Evolutionary conservation across 2,888 invertebrate genomes (phyloP).

Genomic region (Diogma glabrata): DNA sequence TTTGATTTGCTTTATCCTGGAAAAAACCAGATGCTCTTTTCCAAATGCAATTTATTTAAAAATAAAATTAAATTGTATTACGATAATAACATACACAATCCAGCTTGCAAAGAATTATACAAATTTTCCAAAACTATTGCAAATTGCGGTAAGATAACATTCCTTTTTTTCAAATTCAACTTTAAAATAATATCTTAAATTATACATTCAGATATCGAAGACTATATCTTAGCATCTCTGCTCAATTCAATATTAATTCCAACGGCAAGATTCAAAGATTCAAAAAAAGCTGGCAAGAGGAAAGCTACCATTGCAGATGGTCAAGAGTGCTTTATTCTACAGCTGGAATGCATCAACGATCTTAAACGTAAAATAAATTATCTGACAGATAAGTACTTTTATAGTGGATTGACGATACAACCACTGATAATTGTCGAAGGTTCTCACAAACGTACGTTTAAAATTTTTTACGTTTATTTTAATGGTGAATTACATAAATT

Average conservation of each 20-base stretch:
- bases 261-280: constrained; percentile 14
- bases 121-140: background rate
- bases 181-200: background rate
- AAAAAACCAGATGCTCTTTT: background rate
- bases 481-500: background rate
- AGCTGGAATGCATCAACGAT: constrained; percentile 16
- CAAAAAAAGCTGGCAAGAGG: constrained; percentile 13
- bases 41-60: background rate
- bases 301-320: constrained; percentile 18
- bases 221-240: constrained; percentile 15
- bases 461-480: constrained; percentile 15
- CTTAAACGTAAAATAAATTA: too few species aligned
- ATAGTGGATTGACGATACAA: constrained; percentile 17
- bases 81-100: too few species aligned
- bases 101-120: constrained; percentile 1
- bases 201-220: constrained; percentile 4
- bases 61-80: background rate
- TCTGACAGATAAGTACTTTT: constrained; percentile 17
- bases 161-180: background rate
- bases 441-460: constrained; percentile 11
- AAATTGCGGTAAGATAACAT: background rate
- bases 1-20: background rate
- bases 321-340: constrained; percentile 18
- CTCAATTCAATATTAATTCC: constrained; percentile 15
- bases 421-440: constrained; percentile 17